A percentile compares a stretch with the other conserved stretches of the same genome.
These are phyloP conservation scores for Drosophila tristis DNA, from an alignment of 1,140 invertebrate species.

Conservation along the genomic window DNA sequence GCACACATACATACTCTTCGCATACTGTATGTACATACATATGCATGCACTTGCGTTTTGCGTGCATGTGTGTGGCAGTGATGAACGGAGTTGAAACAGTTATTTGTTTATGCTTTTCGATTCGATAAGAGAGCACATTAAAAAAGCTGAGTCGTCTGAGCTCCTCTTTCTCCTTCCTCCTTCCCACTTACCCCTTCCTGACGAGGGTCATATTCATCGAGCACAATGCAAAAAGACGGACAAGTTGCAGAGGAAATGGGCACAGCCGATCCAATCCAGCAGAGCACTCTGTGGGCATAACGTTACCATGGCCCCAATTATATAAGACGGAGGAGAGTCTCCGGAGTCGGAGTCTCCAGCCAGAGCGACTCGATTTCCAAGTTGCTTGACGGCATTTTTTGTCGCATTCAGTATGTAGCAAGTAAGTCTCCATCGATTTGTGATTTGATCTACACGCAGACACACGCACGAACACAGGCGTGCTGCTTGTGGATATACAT, in stretches of 20 bases:
- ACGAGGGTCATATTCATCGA: slow-evolving; percentile 16
- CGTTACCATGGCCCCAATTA: slow-evolving; percentile 41
- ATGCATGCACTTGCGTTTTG: too few species aligned
- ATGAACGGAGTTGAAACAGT: slow-evolving; percentile 22
- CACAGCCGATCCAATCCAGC: slow-evolving; percentile 13
- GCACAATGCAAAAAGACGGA: slow-evolving; percentile 14
- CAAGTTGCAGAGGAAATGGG: slow-evolving; percentile 15
- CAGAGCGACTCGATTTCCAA: slow-evolving; percentile 42
- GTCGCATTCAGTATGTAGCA: slow-evolving; percentile 12
- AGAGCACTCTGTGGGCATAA: slow-evolving; percentile 20
- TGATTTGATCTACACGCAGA: slow-evolving; percentile 48
- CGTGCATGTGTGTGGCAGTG: slow-evolving; percentile 28
- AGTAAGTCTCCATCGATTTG: slow-evolving; percentile 29
- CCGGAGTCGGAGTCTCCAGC: slow-evolving; percentile 2
- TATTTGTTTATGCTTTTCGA: slow-evolving; percentile 37
- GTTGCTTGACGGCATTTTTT: slow-evolving; percentile 59
- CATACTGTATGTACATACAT: too few species aligned
- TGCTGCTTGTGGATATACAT: neutral
- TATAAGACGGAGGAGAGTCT: slow-evolving; percentile 19
- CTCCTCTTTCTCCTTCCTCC: neutral
- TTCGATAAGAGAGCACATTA: slow-evolving; percentile 26
- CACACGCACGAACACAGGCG: neutral
- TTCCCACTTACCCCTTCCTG: too few species aligned
- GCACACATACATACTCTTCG: too few species aligned
- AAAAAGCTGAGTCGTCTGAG: slow-evolving; percentile 25